Percentiles rank a stretch among this genome's conserved stretches.
phyloP scores from a whole-genome alignment of 35 echinoderm and acorn worm species.

The Patiria miniata region DNA sequence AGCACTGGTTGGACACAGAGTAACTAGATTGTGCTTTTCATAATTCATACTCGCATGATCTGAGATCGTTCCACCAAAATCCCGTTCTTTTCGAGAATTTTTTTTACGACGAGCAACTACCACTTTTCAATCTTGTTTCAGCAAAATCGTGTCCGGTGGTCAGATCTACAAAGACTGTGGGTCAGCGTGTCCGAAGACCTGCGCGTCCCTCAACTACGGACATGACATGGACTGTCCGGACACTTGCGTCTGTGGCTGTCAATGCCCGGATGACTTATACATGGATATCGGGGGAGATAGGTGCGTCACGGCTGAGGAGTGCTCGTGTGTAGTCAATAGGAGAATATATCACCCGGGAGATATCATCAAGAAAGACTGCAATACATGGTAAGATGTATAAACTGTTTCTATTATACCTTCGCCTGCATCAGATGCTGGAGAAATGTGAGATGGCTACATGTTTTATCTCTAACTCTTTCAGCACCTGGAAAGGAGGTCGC shows the following conservation, averaged over 20 bases:
- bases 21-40: too few species aligned
- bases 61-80: too few species aligned
- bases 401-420: too few species aligned
- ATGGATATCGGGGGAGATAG: constrained; percentile 16
- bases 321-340: constrained; percentile 30
- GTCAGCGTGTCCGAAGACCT: constrained; percentile 23
- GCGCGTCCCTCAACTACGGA: constrained; percentile 20
- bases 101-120: too few species aligned
- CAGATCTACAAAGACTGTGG: constrained; percentile 44
- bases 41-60: too few species aligned
- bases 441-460: too few species aligned
- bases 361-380: constrained; percentile 28
- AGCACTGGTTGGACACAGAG: too few species aligned
- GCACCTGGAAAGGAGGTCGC: constrained; percentile 22
- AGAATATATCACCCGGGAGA: constrained; percentile 24
- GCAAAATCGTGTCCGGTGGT: constrained; percentile 39
- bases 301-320: constrained; percentile 10
- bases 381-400: constrained; percentile 45
- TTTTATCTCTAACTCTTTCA: background rate
- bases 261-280: constrained; percentile 33
- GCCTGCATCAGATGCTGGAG: too few species aligned
- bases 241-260: constrained; percentile 28
- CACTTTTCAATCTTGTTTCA: background rate
- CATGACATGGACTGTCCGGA: constrained; percentile 18
- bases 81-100: too few species aligned